Evolutionary conservation across 92 coral and sea anemone species (phyloP), one percentile per base, ranked within the genome.

Genomic region (Porites evermanni): DNA sequence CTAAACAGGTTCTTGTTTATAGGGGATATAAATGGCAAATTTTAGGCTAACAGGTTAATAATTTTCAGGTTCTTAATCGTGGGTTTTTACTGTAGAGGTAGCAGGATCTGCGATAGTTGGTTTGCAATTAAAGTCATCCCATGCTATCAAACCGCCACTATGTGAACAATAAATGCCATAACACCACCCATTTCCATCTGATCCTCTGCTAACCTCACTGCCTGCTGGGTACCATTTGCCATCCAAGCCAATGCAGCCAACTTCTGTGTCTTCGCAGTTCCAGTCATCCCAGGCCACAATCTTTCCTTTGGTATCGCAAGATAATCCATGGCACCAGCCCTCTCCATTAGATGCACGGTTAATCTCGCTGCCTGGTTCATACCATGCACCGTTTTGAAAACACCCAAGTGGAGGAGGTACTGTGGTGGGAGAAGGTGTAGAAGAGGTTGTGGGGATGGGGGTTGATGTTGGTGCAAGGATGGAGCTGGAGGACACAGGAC

Each of bases 271-370:
- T 63, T 76, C 54, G 69, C 94, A 92, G 21, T 81, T 80, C 32
- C 65, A 88, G 86, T 92, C 87, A 78, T 89, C 93, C 88, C 88
- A 89, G 44, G 88, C 38, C 23, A 80, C 74, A 26, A 89, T 20
- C 50, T 79, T 52, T 8, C 95, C 92, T 58, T 82, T 83, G 10
- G 16, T 44, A 75, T 85, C 90, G 75, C 95, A 92, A 71, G 68
- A 85, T 38, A 72, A 61, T 16, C 95, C 95, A 19, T 70, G 79
- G 66, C 95, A 92, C 95, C 92, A 85, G 2, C 95, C 92, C 53
- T 65, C 32, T 11, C 90, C 95, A 88, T 67, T 74, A 4, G 81
- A 63, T 74, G 87, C 93, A 18, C 85, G 56, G 82, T 87, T 85
- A 47, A 90, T 86, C 56, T 90, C 88, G 38, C 74, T 78, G 75